phyloP scores from a whole-genome alignment of 2,888 invertebrate genomes.

The Notodonta dromedarius region DNA sequence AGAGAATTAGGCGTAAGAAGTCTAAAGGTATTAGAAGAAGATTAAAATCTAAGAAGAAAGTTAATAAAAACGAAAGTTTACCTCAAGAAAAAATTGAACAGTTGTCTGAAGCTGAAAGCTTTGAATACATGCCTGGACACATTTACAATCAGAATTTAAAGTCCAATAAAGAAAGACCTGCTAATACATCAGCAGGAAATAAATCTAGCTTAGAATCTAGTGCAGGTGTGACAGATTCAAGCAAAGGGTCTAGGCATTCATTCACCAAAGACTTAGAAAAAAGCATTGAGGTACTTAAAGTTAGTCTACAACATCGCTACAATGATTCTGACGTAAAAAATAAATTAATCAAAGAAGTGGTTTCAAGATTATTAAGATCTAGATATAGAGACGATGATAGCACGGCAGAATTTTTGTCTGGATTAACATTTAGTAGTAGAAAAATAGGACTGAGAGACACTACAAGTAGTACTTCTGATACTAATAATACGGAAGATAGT shows the following conservation, averaged over 20 bases:
- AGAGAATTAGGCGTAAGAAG: constrained; percentile 58
- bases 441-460: constrained; percentile 52
- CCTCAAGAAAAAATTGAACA: constrained; percentile 64
- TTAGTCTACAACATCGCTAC: constrained; percentile 84
- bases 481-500: constrained; percentile 56
- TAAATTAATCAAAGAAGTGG: constrained; percentile 86
- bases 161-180: constrained; percentile 43
- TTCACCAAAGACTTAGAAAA: constrained; percentile 86
- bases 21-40: constrained; percentile 50
- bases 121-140: constrained; percentile 86
- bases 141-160: constrained; percentile 82
- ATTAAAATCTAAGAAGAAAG: constrained; percentile 45
- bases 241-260: constrained; percentile 68
- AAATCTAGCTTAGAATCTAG: constrained; percentile 79
- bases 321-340: constrained; percentile 85
- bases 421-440: constrained; percentile 66
- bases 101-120: constrained; percentile 86
- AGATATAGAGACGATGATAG: constrained; percentile 85
- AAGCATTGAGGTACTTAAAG: constrained; percentile 84
- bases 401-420: constrained; percentile 76
- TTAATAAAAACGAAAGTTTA: constrained; percentile 39
- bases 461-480: constrained; percentile 74
- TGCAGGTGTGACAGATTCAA: constrained; percentile 68
- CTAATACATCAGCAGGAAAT: constrained; percentile 55
- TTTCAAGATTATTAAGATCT: constrained; percentile 84